Evolutionary conservation across 2,888 invertebrate genomes (phyloP).

Genomic region (Pandemis heparana): DNA sequence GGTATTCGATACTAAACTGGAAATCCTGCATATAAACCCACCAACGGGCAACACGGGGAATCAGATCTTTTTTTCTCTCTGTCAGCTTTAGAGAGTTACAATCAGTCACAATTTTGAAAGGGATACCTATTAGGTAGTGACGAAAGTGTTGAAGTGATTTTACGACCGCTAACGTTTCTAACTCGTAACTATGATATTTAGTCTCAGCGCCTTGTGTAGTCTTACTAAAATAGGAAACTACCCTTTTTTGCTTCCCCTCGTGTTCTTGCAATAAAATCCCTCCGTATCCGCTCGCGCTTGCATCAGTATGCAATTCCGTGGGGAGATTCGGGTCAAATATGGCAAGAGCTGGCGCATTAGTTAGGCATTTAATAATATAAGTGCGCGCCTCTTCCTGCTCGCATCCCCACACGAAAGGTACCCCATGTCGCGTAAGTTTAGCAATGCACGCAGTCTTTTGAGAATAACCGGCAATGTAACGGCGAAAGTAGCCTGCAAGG

Average conservation of each 20-base stretch:
- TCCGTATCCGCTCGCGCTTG: conserved; percentile 45
- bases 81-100: conserved; percentile 55
- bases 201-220: conserved; percentile 28
- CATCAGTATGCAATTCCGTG: conserved; percentile 51
- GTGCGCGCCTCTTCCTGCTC: conserved; percentile 1
- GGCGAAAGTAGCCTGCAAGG: background rate
- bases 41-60: conserved; percentile 55
- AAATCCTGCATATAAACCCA: conserved; percentile 54
- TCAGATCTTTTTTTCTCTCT: conserved; percentile 51
- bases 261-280: conserved; percentile 48
- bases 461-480: conserved; percentile 4
- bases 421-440: background rate
- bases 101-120: conserved; percentile 52
- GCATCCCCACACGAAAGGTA: conserved; percentile 1
- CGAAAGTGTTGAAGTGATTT: conserved; percentile 39
- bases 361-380: background rate
- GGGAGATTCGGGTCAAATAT: conserved; percentile 40
- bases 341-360: background rate
- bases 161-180: conserved; percentile 50
- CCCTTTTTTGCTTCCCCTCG: background rate
- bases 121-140: conserved; percentile 43
- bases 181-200: conserved; percentile 42
- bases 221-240: conserved; percentile 33
- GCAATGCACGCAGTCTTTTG: conserved; percentile 6
- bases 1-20: conserved; percentile 44